Percentiles rank a stretch among this genome's conserved stretches.
These are phyloP conservation scores for Hemichromis elongatus DNA, from an alignment of 2,113 vertebrate species.

Conservation along the genomic window DNA sequence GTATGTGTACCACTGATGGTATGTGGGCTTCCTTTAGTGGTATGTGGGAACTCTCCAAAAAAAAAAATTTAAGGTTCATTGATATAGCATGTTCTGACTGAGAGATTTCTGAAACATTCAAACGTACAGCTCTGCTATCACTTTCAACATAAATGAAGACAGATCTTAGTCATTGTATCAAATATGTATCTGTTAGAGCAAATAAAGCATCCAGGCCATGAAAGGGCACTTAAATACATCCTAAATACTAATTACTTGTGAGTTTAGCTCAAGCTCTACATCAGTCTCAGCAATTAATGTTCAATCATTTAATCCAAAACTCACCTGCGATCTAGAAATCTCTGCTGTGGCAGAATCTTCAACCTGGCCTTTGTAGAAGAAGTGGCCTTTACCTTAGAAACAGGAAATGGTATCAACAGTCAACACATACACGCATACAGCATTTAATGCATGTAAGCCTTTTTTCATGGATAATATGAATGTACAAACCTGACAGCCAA, in stretches of 20 bases:
- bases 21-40: no score
- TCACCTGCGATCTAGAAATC: constrained; percentile 77
- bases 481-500: constrained; percentile 73
- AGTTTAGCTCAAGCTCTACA: neutral
- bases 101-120: no score
- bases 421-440: neutral
- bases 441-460: neutral
- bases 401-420: neutral
- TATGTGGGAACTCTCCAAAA: no score
- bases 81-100: no score
- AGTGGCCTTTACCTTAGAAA: constrained; percentile 65
- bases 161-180: neutral
- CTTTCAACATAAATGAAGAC: no score
- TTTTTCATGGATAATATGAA: neutral
- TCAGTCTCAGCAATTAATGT: neutral
- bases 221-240: neutral
- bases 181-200: neutral
- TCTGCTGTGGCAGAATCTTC: constrained; percentile 79
- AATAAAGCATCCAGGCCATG: neutral
- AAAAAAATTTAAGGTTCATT: no score
- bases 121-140: no score
- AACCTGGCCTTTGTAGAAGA: constrained; percentile 72
- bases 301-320: neutral
- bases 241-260: neutral
- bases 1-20: no score